Evolutionary conservation across 2,888 invertebrate genomes (phyloP), one percentile per base, ranked within the genome.

Genomic region (Pyrochroa serraticornis): DNA sequence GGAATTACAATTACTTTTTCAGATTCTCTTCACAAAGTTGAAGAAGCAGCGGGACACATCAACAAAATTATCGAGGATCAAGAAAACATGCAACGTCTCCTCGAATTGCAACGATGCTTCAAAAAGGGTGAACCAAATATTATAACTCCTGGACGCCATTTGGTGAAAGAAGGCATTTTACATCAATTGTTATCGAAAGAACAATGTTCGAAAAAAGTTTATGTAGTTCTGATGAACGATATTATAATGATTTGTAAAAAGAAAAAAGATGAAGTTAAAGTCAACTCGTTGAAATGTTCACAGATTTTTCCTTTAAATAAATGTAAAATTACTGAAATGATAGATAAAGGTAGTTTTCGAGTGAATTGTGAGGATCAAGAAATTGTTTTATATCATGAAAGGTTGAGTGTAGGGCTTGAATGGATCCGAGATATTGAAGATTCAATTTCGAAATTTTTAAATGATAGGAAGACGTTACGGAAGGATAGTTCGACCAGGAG

Each of bases 51-150:
- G 0, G 79, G 80, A 2, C 90, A 91, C 70, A 89, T 92, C 43
- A 88, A 92, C 69, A 82, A 85, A n/a, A 82, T 88, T 45, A 84
- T 91, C 2, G 84, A 86, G 58, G 88, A 90, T 66, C 88, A 90
- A 71, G 91, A 91, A 74, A 86, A 89, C 66, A 85, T 86, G 45
- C 86, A 87, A 74, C 82, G 84, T 67, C 80, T 91, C 66, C 75
- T 91, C 8, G 84, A 85, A 72, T 79, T 92, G 9, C 90, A 90
- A 73, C 84, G 84, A 54, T 84, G 84, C 35, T 80, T 91, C 12
- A 76, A 81, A 3, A 83, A 84, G 65, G 81, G 84, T 3, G 84
- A 83, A 12, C 87, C 88, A 1, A 85, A 84, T 66, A 83, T 91
- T 36, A 83, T 91, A 0, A 83, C 83, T 53, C 90, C 88, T 31